Evolutionary conservation across 2,113 vertebrate species (phyloP).

Genomic region (Halcyon senegalensis): DNA sequence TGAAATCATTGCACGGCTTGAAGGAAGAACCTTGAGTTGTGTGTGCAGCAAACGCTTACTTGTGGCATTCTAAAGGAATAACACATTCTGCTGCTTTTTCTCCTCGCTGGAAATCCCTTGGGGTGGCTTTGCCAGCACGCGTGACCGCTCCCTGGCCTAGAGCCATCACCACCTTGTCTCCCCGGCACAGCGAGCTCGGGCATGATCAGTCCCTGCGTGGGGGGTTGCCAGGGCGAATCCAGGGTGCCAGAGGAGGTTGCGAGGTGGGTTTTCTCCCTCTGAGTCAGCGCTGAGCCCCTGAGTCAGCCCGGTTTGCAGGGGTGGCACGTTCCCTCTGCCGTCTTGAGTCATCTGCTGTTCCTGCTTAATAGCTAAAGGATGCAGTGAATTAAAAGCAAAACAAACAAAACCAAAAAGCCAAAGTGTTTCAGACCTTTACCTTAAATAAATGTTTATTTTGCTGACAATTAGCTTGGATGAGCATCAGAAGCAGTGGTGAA

Average conservation of each 20-base stretch:
- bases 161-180: not conserved
- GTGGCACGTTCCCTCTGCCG: not conserved
- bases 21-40: not conserved
- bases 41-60: not conserved
- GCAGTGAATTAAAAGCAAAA: not conserved
- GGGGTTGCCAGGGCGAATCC: not conserved
- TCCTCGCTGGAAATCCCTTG: not conserved
- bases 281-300: not conserved
- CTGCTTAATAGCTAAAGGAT: constrained; percentile 5
- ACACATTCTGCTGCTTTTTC: not conserved
- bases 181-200: not conserved
- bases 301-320: not conserved
- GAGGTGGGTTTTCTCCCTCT: not conserved
- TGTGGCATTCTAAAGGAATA: not conserved
- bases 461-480: not conserved
- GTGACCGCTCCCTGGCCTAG: not conserved
- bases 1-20: not conserved
- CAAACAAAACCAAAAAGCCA: not conserved
- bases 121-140: not conserved
- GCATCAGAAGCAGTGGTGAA: not conserved
- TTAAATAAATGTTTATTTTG: constrained; percentile 28
- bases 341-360: not conserved
- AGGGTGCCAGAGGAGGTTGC: not conserved
- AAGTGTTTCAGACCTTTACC: not conserved
- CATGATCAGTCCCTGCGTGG: not conserved